Conservation (phyloP, 2,888 invertebrate genomes). For the Tridacna crocea region DNA sequence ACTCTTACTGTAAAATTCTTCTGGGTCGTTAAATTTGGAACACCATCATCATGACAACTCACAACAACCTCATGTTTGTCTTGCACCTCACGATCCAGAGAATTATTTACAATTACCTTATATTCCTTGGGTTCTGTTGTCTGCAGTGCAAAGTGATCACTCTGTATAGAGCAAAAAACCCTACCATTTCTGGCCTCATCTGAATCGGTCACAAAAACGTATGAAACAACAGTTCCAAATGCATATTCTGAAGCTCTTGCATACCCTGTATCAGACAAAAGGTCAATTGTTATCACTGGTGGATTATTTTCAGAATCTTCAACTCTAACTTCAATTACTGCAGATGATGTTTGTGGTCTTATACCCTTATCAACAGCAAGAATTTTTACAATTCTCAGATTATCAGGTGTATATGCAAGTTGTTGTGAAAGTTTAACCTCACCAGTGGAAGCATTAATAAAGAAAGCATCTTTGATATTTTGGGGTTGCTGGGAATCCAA, state of each 20-base stretch:
- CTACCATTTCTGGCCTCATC: constrained; percentile 77
- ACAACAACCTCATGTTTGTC: constrained; percentile 63
- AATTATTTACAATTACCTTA: constrained; percentile 62
- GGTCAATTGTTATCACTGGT: constrained; percentile 86
- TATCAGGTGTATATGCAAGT: constrained; percentile 69
- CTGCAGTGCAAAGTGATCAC: constrained; percentile 67
- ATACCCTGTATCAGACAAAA: constrained; percentile 62
- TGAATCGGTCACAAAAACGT: constrained; percentile 72
- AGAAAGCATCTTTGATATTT: constrained; percentile 65
- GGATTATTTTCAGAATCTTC: constrained; percentile 97
- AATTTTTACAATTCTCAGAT: constrained; percentile 66
- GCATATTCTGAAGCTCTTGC: constrained; percentile 72
- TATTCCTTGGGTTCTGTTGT: constrained; percentile 70
- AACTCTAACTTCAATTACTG: constrained; percentile 85
- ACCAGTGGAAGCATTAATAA: constrained; percentile 71
- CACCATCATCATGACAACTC: constrained; percentile 67
- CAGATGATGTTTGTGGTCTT: constrained; percentile 69
- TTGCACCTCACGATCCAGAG: constrained; percentile 63
- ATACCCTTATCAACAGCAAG: constrained; percentile 74
- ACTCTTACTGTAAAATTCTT: constrained; percentile 84
- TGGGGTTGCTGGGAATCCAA: constrained; percentile 72
- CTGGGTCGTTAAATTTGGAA: constrained; percentile 56
- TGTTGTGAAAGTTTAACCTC: constrained; percentile 69
- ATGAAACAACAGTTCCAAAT: constrained; percentile 71
- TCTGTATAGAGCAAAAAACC: constrained; percentile 67